A percentile compares a stretch with the other conserved stretches of the same genome.
Conservation (phyloP, 2,888 invertebrate genomes). For the Mimachlamys varia region DNA sequence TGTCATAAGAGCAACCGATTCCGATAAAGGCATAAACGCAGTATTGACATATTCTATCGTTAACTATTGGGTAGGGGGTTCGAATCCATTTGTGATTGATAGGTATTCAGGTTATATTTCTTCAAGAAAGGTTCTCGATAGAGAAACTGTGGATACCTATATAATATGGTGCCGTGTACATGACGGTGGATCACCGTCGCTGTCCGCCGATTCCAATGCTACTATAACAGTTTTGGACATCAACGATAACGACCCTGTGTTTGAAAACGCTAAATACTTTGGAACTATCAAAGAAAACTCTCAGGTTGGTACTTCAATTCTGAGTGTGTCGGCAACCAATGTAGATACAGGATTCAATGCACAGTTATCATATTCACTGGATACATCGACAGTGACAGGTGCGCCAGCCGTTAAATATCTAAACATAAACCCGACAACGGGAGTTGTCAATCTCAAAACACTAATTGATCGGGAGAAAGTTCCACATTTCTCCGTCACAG, state of each 20-base stretch:
- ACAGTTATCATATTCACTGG: neutral
- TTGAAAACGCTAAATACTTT: neutral
- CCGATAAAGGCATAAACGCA: conserved; percentile 50
- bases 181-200: neutral
- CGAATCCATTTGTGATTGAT: conserved; percentile 34
- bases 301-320: conserved; percentile 14
- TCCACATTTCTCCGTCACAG: conserved; percentile 56
- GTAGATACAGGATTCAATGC: conserved; percentile 24
- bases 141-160: neutral
- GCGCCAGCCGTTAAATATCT: conserved; percentile 56
- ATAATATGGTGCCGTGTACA: neutral
- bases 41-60: neutral
- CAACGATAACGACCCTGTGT: neutral
- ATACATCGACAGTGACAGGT: neutral
- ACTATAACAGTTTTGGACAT: neutral
- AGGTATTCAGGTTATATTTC: neutral
- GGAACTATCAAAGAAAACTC: neutral
- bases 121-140: neutral
- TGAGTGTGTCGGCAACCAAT: neutral
- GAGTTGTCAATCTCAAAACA: conserved; percentile 57
- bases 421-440: conserved; percentile 57
- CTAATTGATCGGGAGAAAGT: conserved; percentile 67
- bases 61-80: conserved; percentile 17
- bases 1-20: conserved; percentile 63
- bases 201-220: neutral